Conservation (phyloP, 2,113 vertebrate genomes). For the Anthoscopus minutus region DNA sequence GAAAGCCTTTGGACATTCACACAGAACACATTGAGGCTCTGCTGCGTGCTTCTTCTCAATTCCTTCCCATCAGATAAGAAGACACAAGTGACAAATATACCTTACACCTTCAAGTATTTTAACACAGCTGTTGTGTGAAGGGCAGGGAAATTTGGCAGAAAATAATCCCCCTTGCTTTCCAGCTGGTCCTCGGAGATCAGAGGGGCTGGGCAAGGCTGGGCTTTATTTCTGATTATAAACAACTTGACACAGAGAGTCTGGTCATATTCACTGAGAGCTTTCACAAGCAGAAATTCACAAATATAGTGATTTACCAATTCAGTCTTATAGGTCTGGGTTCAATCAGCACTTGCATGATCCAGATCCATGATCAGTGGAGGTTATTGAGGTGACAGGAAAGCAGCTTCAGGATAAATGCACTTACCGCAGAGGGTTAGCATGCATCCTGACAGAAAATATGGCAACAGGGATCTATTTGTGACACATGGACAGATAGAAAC, state of each 20-base stretch:
- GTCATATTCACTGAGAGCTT: not conserved
- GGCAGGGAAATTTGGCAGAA: not conserved
- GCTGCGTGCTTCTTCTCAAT: not conserved
- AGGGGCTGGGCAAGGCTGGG: not conserved
- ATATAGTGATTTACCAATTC: too few species aligned
- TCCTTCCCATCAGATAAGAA: not conserved
- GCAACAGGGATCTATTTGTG: too few species aligned
- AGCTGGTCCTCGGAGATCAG: not conserved
- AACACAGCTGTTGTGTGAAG: not conserved
- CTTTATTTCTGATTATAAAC: not conserved
- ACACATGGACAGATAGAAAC: not conserved
- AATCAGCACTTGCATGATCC: not conserved
- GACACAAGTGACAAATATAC: not conserved
- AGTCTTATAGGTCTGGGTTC: not conserved
- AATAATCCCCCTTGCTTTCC: not conserved
- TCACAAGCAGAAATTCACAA: not conserved
- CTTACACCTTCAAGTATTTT: not conserved
- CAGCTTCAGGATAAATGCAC: not conserved
- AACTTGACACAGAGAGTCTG: not conserved
- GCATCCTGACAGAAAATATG: not conserved
- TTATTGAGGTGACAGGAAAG: not conserved
- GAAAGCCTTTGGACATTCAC: not conserved
- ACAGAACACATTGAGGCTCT: not conserved
- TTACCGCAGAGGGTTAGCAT: not conserved
- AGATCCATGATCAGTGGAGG: not conserved